Conservation (phyloP, 2,888 invertebrate species). For the Linnaemya tessellans region DNA sequence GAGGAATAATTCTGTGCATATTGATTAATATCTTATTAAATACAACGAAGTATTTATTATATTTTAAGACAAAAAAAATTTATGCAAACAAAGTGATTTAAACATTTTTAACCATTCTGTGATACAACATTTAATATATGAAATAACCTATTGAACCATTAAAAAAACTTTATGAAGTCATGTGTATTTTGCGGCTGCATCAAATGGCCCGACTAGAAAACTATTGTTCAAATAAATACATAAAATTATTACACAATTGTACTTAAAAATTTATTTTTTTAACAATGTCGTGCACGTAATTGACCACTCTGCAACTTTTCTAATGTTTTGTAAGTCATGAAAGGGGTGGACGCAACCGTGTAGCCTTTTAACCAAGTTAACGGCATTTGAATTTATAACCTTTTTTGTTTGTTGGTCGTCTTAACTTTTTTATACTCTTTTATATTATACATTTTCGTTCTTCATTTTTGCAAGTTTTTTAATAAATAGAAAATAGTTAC, state of each 20-base stretch:
- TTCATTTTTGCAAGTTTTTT: constrained; percentile 12
- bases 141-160: neutral
- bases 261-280: constrained; percentile 11
- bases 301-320: neutral
- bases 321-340: neutral
- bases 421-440: neutral
- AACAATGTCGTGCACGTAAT: constrained; percentile 40
- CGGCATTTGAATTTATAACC: constrained; percentile 51
- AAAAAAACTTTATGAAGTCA: neutral
- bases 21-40: no score
- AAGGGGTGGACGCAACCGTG: neutral
- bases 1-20: no score
- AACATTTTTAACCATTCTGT: no score
- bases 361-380: constrained; percentile 37
- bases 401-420: neutral
- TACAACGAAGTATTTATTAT: no score
- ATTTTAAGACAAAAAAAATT: no score
- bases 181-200: neutral
- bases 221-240: neutral
- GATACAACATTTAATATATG: no score
- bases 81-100: no score
- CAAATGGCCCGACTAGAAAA: neutral
- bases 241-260: constrained; percentile 5
- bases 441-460: neutral
- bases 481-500: constrained; percentile 30